phyloP scores from a whole-genome alignment of 2,113 vertebrate species.

The Pungitius pungitius region DNA sequence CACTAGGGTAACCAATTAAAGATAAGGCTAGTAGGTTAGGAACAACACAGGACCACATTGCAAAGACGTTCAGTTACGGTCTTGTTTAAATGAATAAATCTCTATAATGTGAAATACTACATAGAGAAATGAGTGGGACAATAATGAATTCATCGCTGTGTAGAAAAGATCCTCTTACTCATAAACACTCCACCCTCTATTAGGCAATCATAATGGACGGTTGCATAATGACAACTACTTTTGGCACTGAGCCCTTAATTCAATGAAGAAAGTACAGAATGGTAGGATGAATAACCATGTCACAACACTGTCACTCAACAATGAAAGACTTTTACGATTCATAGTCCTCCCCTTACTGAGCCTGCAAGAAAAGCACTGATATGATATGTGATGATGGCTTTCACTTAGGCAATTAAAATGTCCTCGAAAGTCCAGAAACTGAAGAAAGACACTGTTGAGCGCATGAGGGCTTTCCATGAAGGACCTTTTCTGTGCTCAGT shows the following conservation, averaged over 20 bases:
- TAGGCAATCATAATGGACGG: slow-evolving; percentile 46
- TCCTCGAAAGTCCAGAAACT: slow-evolving; percentile 42
- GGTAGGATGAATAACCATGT: slow-evolving; percentile 30
- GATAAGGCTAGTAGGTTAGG: slow-evolving; percentile 27
- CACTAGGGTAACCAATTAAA: slow-evolving; percentile 15
- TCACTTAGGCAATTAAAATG: slow-evolving; percentile 24
- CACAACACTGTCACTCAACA: slow-evolving; percentile 43
- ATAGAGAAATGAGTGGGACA: slow-evolving; percentile 33
- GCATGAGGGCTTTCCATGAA: slow-evolving; percentile 35
- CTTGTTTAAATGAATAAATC: slow-evolving; percentile 16
- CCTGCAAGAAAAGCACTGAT: slow-evolving; percentile 5
- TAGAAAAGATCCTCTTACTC: slow-evolving; percentile 43
- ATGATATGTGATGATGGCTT: slow-evolving; percentile 20
- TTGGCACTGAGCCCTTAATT: slow-evolving; percentile 50
- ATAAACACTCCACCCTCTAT: slow-evolving; percentile 58
- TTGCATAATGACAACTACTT: slow-evolving; percentile 48
- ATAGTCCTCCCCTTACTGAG: slow-evolving; percentile 21
- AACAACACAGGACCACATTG: slow-evolving; percentile 30
- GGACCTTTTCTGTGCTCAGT: slow-evolving; percentile 62
- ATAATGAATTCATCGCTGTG: slow-evolving; percentile 3
- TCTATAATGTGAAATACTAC: slow-evolving; percentile 5
- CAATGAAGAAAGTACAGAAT: slow-evolving; percentile 40
- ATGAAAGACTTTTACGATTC: slow-evolving; percentile 18
- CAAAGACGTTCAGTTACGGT: slow-evolving; percentile 57
- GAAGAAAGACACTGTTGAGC: slow-evolving; percentile 36